Conservation (phyloP, 1,140 invertebrate species). For the Drosophila kepulauana region DNA sequence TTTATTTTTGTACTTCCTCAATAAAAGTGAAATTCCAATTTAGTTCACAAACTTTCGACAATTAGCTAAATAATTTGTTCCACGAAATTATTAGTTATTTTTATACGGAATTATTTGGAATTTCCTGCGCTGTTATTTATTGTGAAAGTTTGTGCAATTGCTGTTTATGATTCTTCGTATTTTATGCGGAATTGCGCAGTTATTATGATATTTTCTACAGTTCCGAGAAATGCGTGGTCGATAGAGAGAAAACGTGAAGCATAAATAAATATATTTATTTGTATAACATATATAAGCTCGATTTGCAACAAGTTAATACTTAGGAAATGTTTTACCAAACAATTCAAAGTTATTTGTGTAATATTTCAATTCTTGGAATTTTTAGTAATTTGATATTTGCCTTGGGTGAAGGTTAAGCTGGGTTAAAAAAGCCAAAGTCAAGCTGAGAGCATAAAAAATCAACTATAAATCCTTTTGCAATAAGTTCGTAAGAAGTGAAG, state of each 20-base stretch:
- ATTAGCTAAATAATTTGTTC: not conserved
- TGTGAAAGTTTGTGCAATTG: not conserved
- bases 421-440: conserved; percentile 6
- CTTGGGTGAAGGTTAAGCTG: not conserved
- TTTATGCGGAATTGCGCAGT: not conserved
- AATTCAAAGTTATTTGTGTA: conserved; percentile 12
- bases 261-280: not conserved
- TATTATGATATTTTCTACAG: not conserved
- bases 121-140: not conserved
- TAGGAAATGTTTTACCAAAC: not conserved
- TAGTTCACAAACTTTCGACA: not conserved
- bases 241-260: not conserved
- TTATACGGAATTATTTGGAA: not conserved
- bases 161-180: not conserved
- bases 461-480: conserved; percentile 44
- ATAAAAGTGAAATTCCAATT: too few species aligned
- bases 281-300: not conserved
- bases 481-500: conserved; percentile 13
- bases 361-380: conserved; percentile 5
- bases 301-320: not conserved
- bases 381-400: conserved; percentile 8
- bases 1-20: too few species aligned
- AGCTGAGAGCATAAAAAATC: conserved; percentile 3
- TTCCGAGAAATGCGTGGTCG: not conserved
- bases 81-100: not conserved